Conservation (phyloP, 1,140 invertebrate species). For the Cryptotermes secundus region DNA sequence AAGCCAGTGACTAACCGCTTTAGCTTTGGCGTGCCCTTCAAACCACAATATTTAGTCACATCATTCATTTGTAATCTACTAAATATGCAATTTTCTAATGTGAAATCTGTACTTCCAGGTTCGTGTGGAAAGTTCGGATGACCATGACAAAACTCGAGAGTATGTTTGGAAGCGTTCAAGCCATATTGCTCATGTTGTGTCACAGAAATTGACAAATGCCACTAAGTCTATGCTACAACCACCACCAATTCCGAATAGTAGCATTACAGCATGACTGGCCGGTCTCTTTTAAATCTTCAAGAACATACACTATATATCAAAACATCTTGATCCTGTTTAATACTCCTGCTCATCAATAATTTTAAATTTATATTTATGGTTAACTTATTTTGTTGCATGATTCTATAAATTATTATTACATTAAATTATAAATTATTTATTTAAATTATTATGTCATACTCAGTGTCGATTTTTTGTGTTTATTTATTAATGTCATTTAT, state of each 20-base stretch:
- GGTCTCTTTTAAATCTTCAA: not conserved
- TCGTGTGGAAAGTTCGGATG: slow-evolving; percentile 73
- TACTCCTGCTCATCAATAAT: not conserved
- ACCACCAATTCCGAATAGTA: slow-evolving; percentile 41
- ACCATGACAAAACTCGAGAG: slow-evolving; percentile 78
- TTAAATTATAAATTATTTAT: not conserved
- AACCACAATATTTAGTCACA: no score
- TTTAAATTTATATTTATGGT: not conserved
- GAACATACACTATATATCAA: not conserved
- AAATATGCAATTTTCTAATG: no score
- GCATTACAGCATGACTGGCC: not conserved
- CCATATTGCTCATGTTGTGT: slow-evolving; percentile 77
- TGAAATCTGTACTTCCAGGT: slow-evolving; percentile 57
- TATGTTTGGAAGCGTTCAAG: slow-evolving; percentile 78
- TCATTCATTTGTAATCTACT: no score
- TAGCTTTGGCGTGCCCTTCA: no score
- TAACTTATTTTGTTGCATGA: not conserved
- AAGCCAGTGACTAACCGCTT: no score
- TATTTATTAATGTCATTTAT: slow-evolving; percentile 16
- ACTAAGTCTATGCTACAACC: slow-evolving; percentile 72
- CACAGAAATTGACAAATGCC: slow-evolving; percentile 72
- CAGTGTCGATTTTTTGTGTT: not conserved
- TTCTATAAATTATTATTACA: not conserved
- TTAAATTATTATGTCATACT: not conserved
- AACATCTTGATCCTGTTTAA: not conserved